A percentile compares a stretch with the other conserved stretches of the same genome.
These are phyloP conservation scores for Premnoplex brunnescens DNA, from an alignment of 2,797 vertebrate genomes.

Conservation along the genomic window DNA sequence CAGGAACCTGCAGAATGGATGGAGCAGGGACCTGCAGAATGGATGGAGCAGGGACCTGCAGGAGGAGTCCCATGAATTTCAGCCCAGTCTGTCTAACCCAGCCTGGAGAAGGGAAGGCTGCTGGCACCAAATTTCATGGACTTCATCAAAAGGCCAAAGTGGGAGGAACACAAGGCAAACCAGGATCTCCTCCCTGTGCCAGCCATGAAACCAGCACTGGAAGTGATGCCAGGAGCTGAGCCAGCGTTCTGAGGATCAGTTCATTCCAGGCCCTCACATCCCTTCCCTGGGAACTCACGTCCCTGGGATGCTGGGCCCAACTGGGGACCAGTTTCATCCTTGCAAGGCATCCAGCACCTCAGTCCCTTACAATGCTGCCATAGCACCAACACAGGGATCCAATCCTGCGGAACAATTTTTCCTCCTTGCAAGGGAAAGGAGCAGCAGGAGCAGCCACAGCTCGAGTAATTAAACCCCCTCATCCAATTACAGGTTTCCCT, in stretches of 20 bases:
- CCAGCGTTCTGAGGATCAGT: background rate
- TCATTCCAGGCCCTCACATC: background rate
- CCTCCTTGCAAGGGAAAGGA: background rate
- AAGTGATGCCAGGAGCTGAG: background rate
- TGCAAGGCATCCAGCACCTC: background rate
- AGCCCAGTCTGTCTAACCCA: background rate
- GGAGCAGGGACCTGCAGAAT: background rate
- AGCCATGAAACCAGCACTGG: background rate
- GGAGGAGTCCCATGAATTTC: background rate
- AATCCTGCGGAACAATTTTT: background rate
- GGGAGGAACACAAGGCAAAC: background rate
- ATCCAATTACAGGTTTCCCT: background rate
- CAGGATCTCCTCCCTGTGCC: background rate
- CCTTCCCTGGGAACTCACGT: background rate
- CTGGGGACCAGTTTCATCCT: background rate
- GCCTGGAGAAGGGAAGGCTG: background rate
- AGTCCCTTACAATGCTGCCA: background rate
- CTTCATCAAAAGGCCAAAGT: background rate
- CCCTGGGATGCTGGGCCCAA: background rate
- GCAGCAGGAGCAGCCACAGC: background rate
- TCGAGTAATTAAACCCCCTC: background rate
- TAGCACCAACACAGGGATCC: rapidly evolving
- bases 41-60: background rate
- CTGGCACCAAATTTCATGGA: background rate
- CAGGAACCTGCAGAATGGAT: background rate